Percentiles rank a stretch among this genome's conserved stretches.
phyloP scores from a whole-genome alignment of 2,888 invertebrate genomes.

The Catocala fraxini region DNA sequence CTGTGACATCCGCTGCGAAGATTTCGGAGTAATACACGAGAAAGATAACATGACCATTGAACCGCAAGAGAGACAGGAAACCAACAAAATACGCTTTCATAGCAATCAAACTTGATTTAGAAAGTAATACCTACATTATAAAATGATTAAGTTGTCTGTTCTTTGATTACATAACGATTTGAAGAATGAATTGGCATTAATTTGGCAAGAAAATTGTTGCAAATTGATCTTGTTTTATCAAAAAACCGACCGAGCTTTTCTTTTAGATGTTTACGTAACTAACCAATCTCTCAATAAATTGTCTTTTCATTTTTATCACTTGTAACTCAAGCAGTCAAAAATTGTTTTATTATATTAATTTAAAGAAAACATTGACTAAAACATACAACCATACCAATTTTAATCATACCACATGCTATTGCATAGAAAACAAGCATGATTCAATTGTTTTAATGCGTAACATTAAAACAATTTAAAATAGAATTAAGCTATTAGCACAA shows the following conservation, averaged over 20 bases:
- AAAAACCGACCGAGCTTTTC: slow-evolving; percentile 9
- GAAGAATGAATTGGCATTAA: slow-evolving; percentile 26
- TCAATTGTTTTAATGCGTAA: no score
- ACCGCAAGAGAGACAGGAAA: slow-evolving; percentile 43
- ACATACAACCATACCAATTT: no score
- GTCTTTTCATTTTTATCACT: background rate
- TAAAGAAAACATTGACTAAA: no score
- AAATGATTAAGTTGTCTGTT: slow-evolving; percentile 26
- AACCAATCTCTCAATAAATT: background rate
- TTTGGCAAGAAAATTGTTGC: slow-evolving; percentile 24
- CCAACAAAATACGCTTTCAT: slow-evolving; percentile 52
- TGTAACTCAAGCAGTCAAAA: background rate
- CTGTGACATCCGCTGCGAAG: slow-evolving; percentile 67
- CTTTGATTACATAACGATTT: slow-evolving; percentile 33
- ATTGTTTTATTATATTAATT: no score
- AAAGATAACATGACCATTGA: slow-evolving; percentile 49
- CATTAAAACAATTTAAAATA: no score
- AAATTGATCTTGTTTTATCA: slow-evolving; percentile 14
- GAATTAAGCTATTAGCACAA: no score
- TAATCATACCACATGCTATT: no score
- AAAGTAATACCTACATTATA: slow-evolving; percentile 38
- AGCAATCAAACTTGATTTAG: slow-evolving; percentile 47
- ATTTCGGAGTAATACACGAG: slow-evolving; percentile 62
- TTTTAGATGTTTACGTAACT: slow-evolving; percentile 2
- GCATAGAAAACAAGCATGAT: no score